Base-by-base conservation (phyloP, 2,113 vertebrate species). In the Corythornis vintsioides region DNA sequence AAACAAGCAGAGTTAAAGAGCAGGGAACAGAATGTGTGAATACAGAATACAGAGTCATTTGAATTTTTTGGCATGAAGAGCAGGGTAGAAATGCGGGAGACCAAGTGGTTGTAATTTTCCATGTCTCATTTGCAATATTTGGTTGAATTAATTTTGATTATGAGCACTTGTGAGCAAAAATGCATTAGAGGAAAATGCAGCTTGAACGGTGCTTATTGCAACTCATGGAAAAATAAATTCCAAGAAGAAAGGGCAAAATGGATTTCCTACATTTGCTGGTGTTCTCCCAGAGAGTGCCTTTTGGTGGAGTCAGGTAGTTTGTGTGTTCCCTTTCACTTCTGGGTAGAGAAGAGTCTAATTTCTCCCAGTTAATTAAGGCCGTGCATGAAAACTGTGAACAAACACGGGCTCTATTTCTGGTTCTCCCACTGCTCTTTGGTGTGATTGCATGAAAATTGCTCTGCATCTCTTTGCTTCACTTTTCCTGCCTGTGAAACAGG, bases 11-110 rank as follows among this genome's bases (percentile, higher is more conserved):
- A 93, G 86, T 81, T 94, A 83, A 94, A 95, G 66, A 94, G 81
- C 86, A 73, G 82, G 83, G 6, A 0, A 86, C 92, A 94, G 92
- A 93, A 95, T 93, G 92, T 93, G 80, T 90, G 92, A 96, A 96
- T 79, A 93, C 72, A 86, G 86, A 88, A 92, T 87, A 65, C 20
- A 24, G 17, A 71, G 79, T 65, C 26, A 85, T 78, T 81, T 88
- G 83, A 81, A 78, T 55, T 88, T 88, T 61, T 84, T 87, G 94
- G 93, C 92, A 89, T 92, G 74, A 92, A 66, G 81, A 92, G 79
- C 75, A 78, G 69, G 74, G 79, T 73, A 79, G 90, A 89, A 74
- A 89, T 85, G 81, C 85, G 48, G 42, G 83, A 94, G 89, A 93
- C 64, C 31, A 63, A 92, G 86, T 76, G 77, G 63, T 75, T 93